Percentiles rank a stretch among this genome's conserved stretches.
phyloP scores from a whole-genome alignment of 2,888 invertebrate genomes.

The Epinotia bilunana region DNA sequence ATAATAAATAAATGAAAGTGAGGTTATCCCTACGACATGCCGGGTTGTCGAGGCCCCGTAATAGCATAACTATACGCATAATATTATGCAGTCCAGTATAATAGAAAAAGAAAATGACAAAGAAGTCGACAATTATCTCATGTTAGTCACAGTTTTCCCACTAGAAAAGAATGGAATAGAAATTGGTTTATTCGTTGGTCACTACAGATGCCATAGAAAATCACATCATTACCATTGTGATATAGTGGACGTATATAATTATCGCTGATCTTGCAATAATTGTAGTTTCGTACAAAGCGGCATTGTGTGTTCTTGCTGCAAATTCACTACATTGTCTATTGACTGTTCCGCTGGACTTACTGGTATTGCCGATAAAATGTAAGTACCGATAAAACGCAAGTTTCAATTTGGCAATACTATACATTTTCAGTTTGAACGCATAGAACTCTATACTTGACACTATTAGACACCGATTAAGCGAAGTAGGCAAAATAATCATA shows the following conservation, averaged over 20 bases:
- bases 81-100: not conserved
- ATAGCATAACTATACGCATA: not conserved
- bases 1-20: no score
- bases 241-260: not conserved
- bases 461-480: not conserved
- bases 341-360: conserved; percentile 1
- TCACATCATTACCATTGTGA: not conserved
- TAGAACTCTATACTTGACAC: not conserved
- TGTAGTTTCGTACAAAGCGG: conserved; percentile 11
- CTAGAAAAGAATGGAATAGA: conserved; percentile 1
- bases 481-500: no score
- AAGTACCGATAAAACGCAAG: not conserved
- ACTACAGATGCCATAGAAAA: not conserved
- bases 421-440: not conserved
- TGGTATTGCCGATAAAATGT: conserved; percentile 25
- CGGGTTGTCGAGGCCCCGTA: no score
- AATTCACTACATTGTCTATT: conserved; percentile 28
- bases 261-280: conserved; percentile 1
- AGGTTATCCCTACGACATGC: no score
- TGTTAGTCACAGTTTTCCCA: conserved; percentile 4
- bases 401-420: not conserved
- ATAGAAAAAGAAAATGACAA: not conserved
- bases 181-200: not conserved
- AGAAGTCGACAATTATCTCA: not conserved
- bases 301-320: conserved; percentile 16